Evolutionary conservation across 2,113 vertebrate species (phyloP), one percentile per base, ranked within the genome.

Genomic region (Pipa parva): DNA sequence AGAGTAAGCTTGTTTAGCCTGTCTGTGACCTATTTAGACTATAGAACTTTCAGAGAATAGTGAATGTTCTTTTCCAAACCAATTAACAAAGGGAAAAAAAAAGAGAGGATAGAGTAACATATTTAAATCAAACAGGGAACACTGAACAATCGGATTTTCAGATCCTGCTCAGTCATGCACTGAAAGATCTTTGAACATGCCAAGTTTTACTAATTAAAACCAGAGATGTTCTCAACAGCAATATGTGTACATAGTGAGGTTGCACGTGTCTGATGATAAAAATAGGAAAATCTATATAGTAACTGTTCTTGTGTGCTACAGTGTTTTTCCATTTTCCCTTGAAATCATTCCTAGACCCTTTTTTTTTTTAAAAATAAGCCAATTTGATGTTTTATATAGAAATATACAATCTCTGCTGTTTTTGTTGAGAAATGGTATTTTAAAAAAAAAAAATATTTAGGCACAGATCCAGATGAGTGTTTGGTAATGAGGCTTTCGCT

Each of bases 141-240:
- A 56, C n/a, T 31, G 37, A 57, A 66, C 54, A 48, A 57, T 57
- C 5, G 7, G 28, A 59, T 50, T 37, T 54, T 29, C 33, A 29
- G 57, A 52, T 39, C 36, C 42, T 49, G 57, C 57, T 60, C 56
- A 21, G 57, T 69, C 48, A 52, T 69, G 56, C 65, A 52, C 48
- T 29, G 46, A 33, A 13, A 60, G 52, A 5, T 18, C 48, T 60
- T 24, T 57, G 22, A n/a, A 51, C 39, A 22, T 42, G 65, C 65
- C 65, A 69, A 60, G 31, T 60, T 60, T 37, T 25, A 29, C 25
- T 69, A 69, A 69, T 69, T 69, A 60, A 52, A 60, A 52, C 46
- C 65, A 69, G 56, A 39, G 46, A 21, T 59, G 57, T 51, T 37
- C 65, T 69, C 65, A 42, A 45, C 65, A 15, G 56, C 64, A 7